These are phyloP conservation scores for Bombus polaris DNA, from an alignment of 1,140 invertebrate species.

Conservation along the genomic window DNA sequence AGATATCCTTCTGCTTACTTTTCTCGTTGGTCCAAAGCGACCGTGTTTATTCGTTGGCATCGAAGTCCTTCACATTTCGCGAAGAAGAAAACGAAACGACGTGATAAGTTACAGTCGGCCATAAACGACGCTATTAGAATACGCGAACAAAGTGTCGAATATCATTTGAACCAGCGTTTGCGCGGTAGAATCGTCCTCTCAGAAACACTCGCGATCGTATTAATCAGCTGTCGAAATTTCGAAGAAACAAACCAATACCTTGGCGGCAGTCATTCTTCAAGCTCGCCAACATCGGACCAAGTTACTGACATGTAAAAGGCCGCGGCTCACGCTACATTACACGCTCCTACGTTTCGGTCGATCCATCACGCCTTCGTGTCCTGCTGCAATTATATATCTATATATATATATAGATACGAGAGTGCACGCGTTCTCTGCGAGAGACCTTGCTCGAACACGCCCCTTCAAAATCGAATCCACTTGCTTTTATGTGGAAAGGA, in stretches of 20 bases:
- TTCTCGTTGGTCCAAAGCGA: constrained; percentile 1
- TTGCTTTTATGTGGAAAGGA: neutral
- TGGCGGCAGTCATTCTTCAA: neutral
- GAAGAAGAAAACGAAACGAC: neutral
- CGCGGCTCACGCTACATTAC: constrained; percentile 16
- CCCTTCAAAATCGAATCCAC: neutral
- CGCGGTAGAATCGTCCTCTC: neutral
- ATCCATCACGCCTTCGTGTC: constrained; percentile 37
- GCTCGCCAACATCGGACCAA: constrained; percentile 13
- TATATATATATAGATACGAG: neutral
- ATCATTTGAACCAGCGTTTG: neutral
- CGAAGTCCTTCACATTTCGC: constrained; percentile 34
- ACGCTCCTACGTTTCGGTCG: constrained; percentile 37
- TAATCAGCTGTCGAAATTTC: constrained; percentile 6
- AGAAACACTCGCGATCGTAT: neutral
- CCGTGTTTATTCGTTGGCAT: neutral
- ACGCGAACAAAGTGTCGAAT: neutral
- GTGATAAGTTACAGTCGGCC: constrained; percentile 1
- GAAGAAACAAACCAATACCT: constrained; percentile 11
- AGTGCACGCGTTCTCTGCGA: neutral
- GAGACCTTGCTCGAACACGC: neutral
- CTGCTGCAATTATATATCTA: constrained; percentile 14
- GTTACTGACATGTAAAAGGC: constrained; percentile 26
- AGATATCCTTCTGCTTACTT: neutral
- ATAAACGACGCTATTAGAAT: constrained; percentile 7